A percentile compares a stretch with the other conserved stretches of the same genome.
Conservation (phyloP, 2,113 vertebrate genomes). For the Zosterops lateralis region DNA sequence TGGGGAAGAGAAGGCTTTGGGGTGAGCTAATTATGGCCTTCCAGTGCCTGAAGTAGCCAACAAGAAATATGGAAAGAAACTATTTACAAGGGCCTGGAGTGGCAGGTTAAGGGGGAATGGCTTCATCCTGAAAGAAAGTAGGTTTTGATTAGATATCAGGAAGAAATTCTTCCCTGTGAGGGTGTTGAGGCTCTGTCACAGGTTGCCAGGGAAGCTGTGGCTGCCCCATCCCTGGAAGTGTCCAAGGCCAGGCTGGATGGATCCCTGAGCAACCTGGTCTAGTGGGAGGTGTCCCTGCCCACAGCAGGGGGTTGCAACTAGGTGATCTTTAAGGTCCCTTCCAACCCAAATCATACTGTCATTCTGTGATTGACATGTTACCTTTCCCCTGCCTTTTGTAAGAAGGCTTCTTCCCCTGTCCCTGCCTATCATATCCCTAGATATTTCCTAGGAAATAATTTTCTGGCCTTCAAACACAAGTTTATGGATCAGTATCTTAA, state of each 20-base stretch:
- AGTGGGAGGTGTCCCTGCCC: neutral
- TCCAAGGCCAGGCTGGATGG: neutral
- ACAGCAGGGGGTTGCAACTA: neutral
- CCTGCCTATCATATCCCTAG: neutral
- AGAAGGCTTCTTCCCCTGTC: neutral
- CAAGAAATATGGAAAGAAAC: no score
- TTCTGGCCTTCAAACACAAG: neutral
- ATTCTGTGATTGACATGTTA: neutral
- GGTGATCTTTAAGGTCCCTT: neutral
- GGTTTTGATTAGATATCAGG: no score
- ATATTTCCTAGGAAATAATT: neutral
- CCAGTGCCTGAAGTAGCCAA: neutral
- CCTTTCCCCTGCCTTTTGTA: neutral
- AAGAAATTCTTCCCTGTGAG: neutral
- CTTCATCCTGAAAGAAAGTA: neutral
- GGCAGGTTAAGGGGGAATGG: neutral
- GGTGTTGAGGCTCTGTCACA: neutral
- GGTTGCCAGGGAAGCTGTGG: no score
- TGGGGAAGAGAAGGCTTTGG: neutral
- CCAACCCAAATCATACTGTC: neutral
- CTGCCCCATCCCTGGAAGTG: neutral
- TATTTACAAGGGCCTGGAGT: neutral
- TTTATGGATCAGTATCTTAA: constrained; percentile 3
- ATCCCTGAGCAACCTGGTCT: neutral
- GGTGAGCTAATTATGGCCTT: neutral